Evolutionary conservation across 2,888 invertebrate species (phyloP).

Genomic region (Anthrax anthrax): DNA sequence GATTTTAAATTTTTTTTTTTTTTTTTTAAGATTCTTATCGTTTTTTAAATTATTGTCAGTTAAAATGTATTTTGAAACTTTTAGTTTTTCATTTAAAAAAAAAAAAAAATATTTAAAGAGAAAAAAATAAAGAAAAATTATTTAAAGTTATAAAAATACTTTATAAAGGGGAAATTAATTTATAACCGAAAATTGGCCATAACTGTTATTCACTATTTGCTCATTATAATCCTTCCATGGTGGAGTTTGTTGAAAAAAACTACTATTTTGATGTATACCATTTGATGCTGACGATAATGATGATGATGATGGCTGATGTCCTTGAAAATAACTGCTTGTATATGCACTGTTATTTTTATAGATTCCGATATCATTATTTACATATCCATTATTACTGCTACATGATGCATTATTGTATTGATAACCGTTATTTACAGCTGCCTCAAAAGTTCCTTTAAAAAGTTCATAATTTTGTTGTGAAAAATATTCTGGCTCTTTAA

Average conservation of each 20-base stretch:
- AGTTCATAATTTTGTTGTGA: conserved; percentile 40
- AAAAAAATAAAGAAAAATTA: too few relatives aligned
- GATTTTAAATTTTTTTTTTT: too few relatives aligned
- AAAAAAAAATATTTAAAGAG: too few relatives aligned
- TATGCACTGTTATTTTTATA: background rate
- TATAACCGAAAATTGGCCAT: background rate
- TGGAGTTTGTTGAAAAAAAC: conserved; percentile 33
- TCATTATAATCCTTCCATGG: conserved; percentile 34
- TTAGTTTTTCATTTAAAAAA: too few relatives aligned
- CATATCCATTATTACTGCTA: background rate
- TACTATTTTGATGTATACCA: conserved; percentile 27
- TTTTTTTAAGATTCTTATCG: too few relatives aligned
- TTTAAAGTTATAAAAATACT: too few relatives aligned
- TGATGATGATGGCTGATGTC: background rate
- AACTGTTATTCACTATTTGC: conserved; percentile 19
- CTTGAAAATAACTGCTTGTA: background rate
- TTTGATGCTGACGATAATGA: background rate
- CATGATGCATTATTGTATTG: conserved; percentile 4
- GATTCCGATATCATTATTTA: background rate
- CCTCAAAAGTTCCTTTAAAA: conserved; percentile 44
- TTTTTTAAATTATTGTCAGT: too few relatives aligned
- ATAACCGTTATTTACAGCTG: conserved; percentile 19
- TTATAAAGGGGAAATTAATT: too few relatives aligned
- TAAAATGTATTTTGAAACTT: too few relatives aligned
- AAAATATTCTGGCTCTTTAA: conserved; percentile 21